Evolutionary conservation across 2,797 vertebrate species (phyloP).

Genomic region (Manis pentadactyla): DNA sequence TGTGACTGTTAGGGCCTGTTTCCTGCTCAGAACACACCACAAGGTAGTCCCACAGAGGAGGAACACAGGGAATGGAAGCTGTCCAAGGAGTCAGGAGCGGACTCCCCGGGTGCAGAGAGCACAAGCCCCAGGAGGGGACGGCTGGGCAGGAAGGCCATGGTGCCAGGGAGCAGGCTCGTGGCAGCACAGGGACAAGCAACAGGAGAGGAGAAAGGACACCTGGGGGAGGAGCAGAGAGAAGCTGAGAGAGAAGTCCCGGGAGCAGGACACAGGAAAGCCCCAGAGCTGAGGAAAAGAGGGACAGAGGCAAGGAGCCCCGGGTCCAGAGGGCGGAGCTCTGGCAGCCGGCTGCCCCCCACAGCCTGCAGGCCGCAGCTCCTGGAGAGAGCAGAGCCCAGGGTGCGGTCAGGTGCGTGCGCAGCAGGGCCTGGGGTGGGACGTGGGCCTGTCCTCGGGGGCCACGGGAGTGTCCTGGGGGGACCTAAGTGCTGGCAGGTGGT

Average conservation of each 20-base stretch:
- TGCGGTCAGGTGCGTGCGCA: constrained; percentile 68
- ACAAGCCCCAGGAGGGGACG: constrained; percentile 81
- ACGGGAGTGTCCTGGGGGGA: too few species aligned
- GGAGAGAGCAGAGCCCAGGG: constrained; percentile 76
- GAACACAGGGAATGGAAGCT: constrained; percentile 85
- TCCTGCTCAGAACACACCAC: constrained; percentile 84
- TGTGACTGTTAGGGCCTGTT: neutral
- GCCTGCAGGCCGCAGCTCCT: constrained; percentile 62
- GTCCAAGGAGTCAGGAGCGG: constrained; percentile 82
- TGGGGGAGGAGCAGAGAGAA: constrained; percentile 76
- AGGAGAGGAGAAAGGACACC: constrained; percentile 56
- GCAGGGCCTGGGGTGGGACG: too few species aligned
- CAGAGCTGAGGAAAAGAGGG: constrained; percentile 75
- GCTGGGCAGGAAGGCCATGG: constrained; percentile 78
- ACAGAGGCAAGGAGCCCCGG: neutral
- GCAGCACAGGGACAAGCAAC: constrained; percentile 62
- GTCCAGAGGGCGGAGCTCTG: constrained; percentile 70
- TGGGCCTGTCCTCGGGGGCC: too few species aligned
- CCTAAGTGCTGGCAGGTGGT: too few species aligned
- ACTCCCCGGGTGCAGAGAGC: constrained; percentile 84
- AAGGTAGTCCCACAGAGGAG: constrained; percentile 80
- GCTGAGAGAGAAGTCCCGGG: constrained; percentile 68
- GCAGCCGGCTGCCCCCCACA: constrained; percentile 22
- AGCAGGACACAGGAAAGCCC: constrained; percentile 71
- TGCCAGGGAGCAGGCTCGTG: constrained; percentile 74